Conservation (phyloP, 2,113 vertebrate genomes). For the Thinocorus orbignyianus region DNA sequence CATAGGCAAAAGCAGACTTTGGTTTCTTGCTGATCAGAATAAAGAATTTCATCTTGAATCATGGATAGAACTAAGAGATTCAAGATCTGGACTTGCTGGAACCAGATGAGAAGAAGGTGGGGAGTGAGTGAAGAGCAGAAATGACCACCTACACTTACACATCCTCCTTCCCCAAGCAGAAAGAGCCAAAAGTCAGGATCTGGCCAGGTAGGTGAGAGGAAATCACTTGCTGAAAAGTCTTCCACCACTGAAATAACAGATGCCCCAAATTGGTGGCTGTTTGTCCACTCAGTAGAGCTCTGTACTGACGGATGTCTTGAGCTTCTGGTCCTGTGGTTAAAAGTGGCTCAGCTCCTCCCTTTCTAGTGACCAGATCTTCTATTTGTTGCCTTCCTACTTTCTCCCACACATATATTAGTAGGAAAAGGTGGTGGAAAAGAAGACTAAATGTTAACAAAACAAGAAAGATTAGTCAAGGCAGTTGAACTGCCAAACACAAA, state of each 20-base stretch:
- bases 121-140: not conserved
- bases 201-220: not conserved
- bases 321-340: not conserved
- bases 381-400: not conserved
- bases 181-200: not conserved
- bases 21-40: not conserved
- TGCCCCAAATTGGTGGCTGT: accelerated
- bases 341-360: not conserved
- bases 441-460: not conserved
- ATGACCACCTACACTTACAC: accelerated
- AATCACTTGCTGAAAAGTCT: not conserved
- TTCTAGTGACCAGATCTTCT: not conserved
- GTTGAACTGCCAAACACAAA: not conserved
- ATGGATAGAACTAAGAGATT: not conserved
- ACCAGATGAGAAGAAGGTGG: not conserved
- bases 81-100: not conserved
- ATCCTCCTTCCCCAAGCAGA: not conserved
- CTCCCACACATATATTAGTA: not conserved
- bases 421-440: not conserved
- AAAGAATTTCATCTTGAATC: not conserved
- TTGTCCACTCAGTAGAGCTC: not conserved
- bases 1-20: not conserved
- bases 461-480: not conserved
- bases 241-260: not conserved
- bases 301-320: not conserved